Conservation (phyloP, 2,797 vertebrate genomes). For the Eupleurogrammus muticus region DNA sequence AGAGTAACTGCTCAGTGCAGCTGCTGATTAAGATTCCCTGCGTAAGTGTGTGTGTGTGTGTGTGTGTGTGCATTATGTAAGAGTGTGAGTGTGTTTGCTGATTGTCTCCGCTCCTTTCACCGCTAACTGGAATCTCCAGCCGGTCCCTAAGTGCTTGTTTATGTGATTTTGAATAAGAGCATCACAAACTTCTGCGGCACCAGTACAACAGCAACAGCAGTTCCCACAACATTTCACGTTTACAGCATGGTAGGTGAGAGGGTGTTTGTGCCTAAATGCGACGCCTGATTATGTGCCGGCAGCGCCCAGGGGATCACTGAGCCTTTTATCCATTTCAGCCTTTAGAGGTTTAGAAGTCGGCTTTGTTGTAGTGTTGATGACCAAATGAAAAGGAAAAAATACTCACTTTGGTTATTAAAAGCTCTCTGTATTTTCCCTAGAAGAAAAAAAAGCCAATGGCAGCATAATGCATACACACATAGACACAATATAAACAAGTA, state of each 20-base stretch:
- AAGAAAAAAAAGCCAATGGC: too few relatives aligned
- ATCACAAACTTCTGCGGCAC: conserved; percentile 45
- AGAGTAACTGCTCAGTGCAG: conserved; percentile 68
- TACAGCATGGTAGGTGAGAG: conserved; percentile 9
- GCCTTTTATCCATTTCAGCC: too few relatives aligned
- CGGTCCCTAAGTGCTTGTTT: conserved; percentile 61
- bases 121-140: conserved; percentile 60
- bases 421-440: too few relatives aligned
- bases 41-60: conserved; percentile 38
- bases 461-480: neutral
- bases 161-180: conserved; percentile 72
- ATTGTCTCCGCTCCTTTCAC: conserved; percentile 43
- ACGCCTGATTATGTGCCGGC: conserved; percentile 23
- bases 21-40: conserved; percentile 76
- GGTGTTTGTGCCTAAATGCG: neutral
- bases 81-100: conserved; percentile 47
- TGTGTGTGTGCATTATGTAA: conserved; percentile 32
- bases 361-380: neutral
- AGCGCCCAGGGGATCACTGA: neutral
- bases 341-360: too few relatives aligned
- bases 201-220: conserved; percentile 43
- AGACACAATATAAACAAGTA: too few relatives aligned
- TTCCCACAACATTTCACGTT: conserved; percentile 34
- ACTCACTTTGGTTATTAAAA: neutral
- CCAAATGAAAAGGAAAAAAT: neutral